Base-by-base conservation (phyloP, 2,888 invertebrate genomes). In the Liopterus haemorrhoidalis region DNA sequence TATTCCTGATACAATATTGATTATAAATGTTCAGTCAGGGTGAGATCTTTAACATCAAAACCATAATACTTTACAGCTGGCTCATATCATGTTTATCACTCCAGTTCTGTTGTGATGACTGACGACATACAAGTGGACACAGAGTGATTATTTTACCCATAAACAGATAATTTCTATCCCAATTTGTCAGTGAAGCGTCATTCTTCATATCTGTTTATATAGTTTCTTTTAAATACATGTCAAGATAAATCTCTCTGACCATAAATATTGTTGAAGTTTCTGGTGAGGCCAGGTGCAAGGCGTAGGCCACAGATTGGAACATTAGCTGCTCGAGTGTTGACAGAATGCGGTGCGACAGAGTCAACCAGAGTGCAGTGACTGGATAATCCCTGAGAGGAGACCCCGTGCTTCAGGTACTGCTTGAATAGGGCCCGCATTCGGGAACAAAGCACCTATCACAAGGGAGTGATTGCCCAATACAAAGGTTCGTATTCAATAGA, bases 71-170 rank as follows among this genome's bases (percentile, higher is more conserved):
- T 14, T 28, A 12, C 12, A 15, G 28, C 15, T 14, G 28, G 15
- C 15, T 14, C 31, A 11, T 31, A 11, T 31, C 15, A 8, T 31
- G 15, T 37, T n/a, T 30, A 25, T 44, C 38, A 37, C 39, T 39
- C 32, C 39, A 31, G 20, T 14, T 25, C n/a, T n/a, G n/a, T n/a
- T 12, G 25, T 27, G 38, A 24, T 11, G 39, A 39, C 32, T 39
- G 45, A 45, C 32, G 45, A 45, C 45, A 45, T 45, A 39, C 38
- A 45, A 39, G n/a, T n/a, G n/a, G n/a, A n/a, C n/a, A n/a, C n/a
- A n/a, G 39, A 45, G 38, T 45, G 45, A 45, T 45, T 45, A 39
- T 39, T 33, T 22, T 27, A 19, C 32, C 31, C 39, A 39, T 45
- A 45, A 45, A 45, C 39, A 45, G 45, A 45, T 45, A 45, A 45